These are phyloP conservation scores for Acipenser ruthenus DNA, from an alignment of 2,797 vertebrate genomes.

Conservation along the genomic window DNA sequence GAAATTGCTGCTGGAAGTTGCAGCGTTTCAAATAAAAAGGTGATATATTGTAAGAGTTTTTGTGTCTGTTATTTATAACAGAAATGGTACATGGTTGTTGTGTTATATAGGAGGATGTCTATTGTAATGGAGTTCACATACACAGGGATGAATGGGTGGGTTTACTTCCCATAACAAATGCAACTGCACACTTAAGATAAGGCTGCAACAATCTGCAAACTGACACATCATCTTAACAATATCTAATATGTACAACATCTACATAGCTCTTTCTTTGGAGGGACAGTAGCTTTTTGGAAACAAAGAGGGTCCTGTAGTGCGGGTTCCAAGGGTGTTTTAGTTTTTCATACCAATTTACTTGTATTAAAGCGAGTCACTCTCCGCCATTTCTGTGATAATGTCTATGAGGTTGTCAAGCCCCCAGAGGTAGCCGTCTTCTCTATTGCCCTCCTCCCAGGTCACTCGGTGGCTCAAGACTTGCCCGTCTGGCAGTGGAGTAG, in stretches of 20 bases:
- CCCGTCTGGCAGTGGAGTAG: conserved; percentile 81
- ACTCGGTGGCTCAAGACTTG: conserved; percentile 76
- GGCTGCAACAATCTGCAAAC: conserved; percentile 8
- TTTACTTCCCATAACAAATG: too few species aligned
- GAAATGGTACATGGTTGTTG: too few species aligned
- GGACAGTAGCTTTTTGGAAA: conserved; percentile 5
- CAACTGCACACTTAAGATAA: too few species aligned
- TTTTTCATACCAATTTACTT: background rate
- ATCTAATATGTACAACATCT: background rate
- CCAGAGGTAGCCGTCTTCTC: conserved; percentile 90
- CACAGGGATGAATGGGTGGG: too few species aligned
- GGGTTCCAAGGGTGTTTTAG: background rate
- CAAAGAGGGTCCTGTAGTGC: conserved; percentile 14
- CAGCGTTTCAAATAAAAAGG: too few species aligned
- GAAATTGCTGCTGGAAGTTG: too few species aligned
- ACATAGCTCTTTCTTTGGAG: background rate
- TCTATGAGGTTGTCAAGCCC: conserved; percentile 87
- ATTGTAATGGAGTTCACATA: too few species aligned
- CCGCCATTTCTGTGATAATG: conserved; percentile 74
- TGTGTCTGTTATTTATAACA: too few species aligned
- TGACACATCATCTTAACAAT: conserved; percentile 3
- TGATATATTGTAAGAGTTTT: too few species aligned
- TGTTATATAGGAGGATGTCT: too few species aligned
- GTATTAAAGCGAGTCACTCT: conserved; percentile 42
- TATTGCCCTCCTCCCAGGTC: conserved; percentile 85